Percentiles rank a stretch among this genome's conserved stretches.
Evolutionary conservation across 1,140 invertebrate species (phyloP).

Genomic region (Oreohelix idahoensis): DNA sequence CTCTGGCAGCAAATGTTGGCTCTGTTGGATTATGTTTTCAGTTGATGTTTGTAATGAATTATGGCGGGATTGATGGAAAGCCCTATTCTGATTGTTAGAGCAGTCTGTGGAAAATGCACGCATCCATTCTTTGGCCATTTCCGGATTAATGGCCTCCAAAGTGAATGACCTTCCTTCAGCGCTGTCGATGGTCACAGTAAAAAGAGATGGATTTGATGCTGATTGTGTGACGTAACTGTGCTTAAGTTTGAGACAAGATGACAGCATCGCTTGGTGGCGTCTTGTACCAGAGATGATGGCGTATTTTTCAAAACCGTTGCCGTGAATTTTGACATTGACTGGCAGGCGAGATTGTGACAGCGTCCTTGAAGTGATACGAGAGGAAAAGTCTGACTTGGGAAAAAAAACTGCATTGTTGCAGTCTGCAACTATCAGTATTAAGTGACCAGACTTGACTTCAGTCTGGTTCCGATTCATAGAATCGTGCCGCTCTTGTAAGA

Average conservation of each 20-base stretch:
- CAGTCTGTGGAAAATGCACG: neutral
- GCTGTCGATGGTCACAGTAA: neutral
- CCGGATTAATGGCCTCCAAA: too few relatives aligned
- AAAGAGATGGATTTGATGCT: neutral
- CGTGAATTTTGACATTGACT: constrained; percentile 14
- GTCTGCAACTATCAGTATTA: neutral
- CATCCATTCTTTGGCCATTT: constrained; percentile 6
- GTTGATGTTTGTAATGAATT: too few relatives aligned
- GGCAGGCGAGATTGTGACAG: neutral
- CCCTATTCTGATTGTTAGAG: too few relatives aligned
- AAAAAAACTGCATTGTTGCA: neutral
- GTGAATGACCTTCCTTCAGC: neutral
- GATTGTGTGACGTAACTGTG: neutral
- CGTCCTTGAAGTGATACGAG: neutral
- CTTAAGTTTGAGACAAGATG: neutral
- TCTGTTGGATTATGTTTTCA: too few relatives aligned
- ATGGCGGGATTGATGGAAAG: too few relatives aligned
- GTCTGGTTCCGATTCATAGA: too few relatives aligned
- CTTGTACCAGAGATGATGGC: neutral
- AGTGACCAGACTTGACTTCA: too few relatives aligned
- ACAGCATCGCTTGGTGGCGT: too few relatives aligned
- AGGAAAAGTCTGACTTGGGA: too few relatives aligned
- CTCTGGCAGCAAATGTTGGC: too few relatives aligned
- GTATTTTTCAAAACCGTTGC: neutral
- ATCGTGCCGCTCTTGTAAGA: too few relatives aligned